Conservation (phyloP, 2,797 vertebrate genomes). For the Neosilurus hyrtlii region DNA sequence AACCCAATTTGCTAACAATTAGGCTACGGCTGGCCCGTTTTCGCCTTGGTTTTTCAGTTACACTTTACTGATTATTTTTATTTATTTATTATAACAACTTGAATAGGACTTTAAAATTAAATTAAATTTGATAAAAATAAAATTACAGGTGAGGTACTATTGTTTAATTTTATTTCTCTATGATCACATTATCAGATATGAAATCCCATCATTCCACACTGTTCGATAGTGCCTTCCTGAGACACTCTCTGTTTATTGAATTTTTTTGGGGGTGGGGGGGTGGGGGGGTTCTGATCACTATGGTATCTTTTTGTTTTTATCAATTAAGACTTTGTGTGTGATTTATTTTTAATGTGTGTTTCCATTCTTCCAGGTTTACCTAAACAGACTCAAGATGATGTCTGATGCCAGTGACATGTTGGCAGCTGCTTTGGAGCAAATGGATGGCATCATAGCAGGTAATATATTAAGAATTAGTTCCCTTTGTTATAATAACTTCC, state of each 20-base stretch:
- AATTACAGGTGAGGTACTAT: not conserved
- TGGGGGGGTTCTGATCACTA: too few relatives aligned
- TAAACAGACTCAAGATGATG: conserved; percentile 76
- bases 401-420: conserved; percentile 89
- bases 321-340: not conserved
- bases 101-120: too few relatives aligned
- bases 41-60: too few relatives aligned
- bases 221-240: not conserved
- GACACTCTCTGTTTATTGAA: not conserved
- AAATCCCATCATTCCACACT: not conserved
- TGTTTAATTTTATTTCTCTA: not conserved
- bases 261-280: too few relatives aligned
- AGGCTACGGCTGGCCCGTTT: too few relatives aligned
- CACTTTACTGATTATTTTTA: too few relatives aligned
- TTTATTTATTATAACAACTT: too few relatives aligned
- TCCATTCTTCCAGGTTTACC: conserved; percentile 36
- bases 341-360: not conserved
- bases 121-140: too few relatives aligned
- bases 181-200: not conserved
- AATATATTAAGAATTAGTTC: not conserved
- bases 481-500: not conserved
- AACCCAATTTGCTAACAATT: too few relatives aligned
- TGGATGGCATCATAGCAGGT: conserved; percentile 93
- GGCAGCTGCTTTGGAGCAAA: conserved; percentile 87
- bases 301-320: too few relatives aligned